Base-by-base conservation (phyloP, 2,797 vertebrate genomes). In the Carapus acus region DNA sequence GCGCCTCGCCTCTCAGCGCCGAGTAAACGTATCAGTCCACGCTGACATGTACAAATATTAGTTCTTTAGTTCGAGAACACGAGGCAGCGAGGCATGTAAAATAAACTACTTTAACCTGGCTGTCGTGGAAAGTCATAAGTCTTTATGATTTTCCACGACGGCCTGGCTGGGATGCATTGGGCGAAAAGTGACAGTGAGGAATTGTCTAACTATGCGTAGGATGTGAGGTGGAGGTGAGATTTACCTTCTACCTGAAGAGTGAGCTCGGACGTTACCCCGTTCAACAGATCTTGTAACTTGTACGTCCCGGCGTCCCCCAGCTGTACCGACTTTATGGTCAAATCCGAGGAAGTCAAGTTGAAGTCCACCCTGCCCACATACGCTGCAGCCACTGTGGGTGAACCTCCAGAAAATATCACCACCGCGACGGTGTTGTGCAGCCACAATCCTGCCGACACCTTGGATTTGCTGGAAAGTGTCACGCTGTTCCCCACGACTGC, bases 191-290 rank as follows among this genome's bases (percentile, higher is more conserved):
- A 33, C 4, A 33, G 6, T 13, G 31, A 33, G 31, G 4, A 33
- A 33, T 13, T 5, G 14, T 11, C 8, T 11, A 3, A 33, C 4
- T 11, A 33, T 5, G 9, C 6, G n/a, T 13, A n/a, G 11, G 13
- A 15, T 15, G 6, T 36, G 31, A 33, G 31, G 8, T 12, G 31
- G 12, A 51, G 2, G 13, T 12, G 14, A 0, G n/a, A 0, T 69
- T 85, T 74, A 90, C 88, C 87, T 75, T 80, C 76, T 33, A 90
- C 80, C 7, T 74, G 74, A 41, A 89, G 67, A 2, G 0, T 39
- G 22, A 82, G 11, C 15, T 27, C 1, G 34, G 9, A 34, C 1
- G 0, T 0, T 15, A 21, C 37, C 9, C 13, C 11, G 2, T 0
- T 2, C 6, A 1, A 1, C 0, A 65, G 0, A 0, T 1, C 23